Evolutionary conservation across 2,888 invertebrate species (phyloP).

Genomic region (Heterodera filipjevi): DNA sequence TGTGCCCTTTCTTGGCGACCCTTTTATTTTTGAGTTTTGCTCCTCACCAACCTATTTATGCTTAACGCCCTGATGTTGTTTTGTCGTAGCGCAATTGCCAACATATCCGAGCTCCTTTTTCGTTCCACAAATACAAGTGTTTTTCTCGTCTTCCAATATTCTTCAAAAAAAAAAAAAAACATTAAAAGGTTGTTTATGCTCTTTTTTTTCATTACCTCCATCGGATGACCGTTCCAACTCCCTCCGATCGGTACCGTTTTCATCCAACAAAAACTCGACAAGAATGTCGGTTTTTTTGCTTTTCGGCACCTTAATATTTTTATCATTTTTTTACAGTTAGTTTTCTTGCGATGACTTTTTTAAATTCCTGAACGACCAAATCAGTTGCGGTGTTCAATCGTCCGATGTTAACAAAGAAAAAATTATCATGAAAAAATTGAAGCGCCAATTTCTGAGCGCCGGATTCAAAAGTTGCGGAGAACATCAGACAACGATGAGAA

Average conservation of each 20-base stretch:
- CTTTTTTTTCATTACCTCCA: background rate
- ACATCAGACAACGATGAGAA: conserved; percentile 28
- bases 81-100: conserved; percentile 12
- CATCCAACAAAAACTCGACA: conserved; percentile 4
- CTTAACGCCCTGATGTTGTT: conserved; percentile 21
- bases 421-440: conserved; percentile 20
- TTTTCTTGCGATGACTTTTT: conserved; percentile 9
- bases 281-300: background rate
- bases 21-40: too few species aligned
- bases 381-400: conserved; percentile 25
- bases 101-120: conserved; percentile 11
- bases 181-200: too few species aligned
- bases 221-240: background rate
- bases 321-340: background rate
- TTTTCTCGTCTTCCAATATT: conserved; percentile 22
- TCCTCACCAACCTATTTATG: conserved; percentile 7
- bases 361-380: conserved; percentile 29
- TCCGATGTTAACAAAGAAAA: conserved; percentile 28
- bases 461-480: conserved; percentile 28
- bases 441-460: conserved; percentile 13
- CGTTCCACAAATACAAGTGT: conserved; percentile 26
- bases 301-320: background rate
- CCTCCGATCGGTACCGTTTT: background rate
- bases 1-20: too few species aligned
- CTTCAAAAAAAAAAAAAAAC: background rate